Conservation (phyloP, 1,140 invertebrate species). For the Lepidotrigona ventralis region DNA sequence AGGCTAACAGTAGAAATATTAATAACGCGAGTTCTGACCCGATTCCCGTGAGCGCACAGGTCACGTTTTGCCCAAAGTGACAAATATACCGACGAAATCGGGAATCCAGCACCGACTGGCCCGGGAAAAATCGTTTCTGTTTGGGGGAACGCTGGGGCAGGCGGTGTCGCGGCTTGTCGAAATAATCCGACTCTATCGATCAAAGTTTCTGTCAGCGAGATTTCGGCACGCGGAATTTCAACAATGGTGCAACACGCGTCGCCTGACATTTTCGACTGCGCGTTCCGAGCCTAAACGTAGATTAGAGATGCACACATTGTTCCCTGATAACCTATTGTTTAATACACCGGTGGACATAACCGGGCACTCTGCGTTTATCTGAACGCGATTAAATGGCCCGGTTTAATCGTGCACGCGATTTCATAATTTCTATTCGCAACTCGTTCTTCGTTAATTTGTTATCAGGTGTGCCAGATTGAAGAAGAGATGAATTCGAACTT, state of each 20-base stretch:
- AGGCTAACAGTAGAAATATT: not conserved
- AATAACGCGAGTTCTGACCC: too few relatives aligned
- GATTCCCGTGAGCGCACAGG: too few relatives aligned
- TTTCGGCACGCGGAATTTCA: slow-evolving; percentile 20
- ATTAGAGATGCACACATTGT: slow-evolving; percentile 66
- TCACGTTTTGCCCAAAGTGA: not conserved
- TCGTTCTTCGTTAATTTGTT: too few relatives aligned
- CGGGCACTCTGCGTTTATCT: slow-evolving; percentile 20
- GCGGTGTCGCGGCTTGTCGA: slow-evolving; percentile 23
- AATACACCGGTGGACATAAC: slow-evolving; percentile 41
- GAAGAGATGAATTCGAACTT: too few relatives aligned
- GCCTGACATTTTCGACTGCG: slow-evolving; percentile 64
- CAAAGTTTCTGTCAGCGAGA: slow-evolving; percentile 49
- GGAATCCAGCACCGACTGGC: too few relatives aligned
- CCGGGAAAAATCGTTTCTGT: slow-evolving; percentile 46
- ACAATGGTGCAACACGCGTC: slow-evolving; percentile 53
- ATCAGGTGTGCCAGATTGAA: too few relatives aligned
- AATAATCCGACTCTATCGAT: slow-evolving; percentile 56
- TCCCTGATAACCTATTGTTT: slow-evolving; percentile 65
- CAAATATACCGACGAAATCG: not conserved
- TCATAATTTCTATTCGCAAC: too few relatives aligned
- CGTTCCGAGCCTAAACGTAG: slow-evolving; percentile 59
- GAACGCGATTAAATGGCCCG: slow-evolving; percentile 16
- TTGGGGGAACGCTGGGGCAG: slow-evolving; percentile 26
- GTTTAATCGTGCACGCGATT: not conserved